Evolutionary conservation across 2,113 vertebrate species (phyloP), one percentile per base, ranked within the genome.

Genomic region (Pachyramphus minor): DNA sequence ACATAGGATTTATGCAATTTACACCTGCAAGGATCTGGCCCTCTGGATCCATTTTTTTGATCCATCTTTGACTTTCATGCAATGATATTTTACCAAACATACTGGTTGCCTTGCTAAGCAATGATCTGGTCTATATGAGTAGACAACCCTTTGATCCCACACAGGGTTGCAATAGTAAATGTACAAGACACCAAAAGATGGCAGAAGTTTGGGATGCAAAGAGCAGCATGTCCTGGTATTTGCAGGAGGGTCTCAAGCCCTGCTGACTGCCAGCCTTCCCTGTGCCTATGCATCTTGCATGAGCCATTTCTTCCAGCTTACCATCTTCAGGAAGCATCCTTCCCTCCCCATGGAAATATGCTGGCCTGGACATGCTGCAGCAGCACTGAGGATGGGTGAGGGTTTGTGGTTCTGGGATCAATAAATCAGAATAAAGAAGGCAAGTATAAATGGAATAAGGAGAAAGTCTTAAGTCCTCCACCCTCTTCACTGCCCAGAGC

Each of bases 261-360:
- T 58, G 28, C 47, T 79, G 15, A 27, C 13, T 75, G 71, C 22
- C 47, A 72, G 37, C n/a, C 22, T 68, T 72, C 66, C 47, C 44
- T 30, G 11, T 1, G 1, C 18, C 50, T 35, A 4, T 0, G 0
- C 45, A 58, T 33, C 49, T 41, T 50, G 25, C 35, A 56, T 0
- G 0, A 77, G 42, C 49, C 41, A 56, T 60, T 78, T 58, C 17
- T 79, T 83, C 30, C 35, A 81, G 27, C 24, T 91, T 88, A n/a
- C 23, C 42, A 47, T 71, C 44, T 60, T 59, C 49, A 69, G 53
- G 69, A 91, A 73, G 16, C 8, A 15, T 59, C 66, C 17, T 74
- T 35, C 45, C 64, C n/a, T 58, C 23, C 31, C 30, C 23, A 9
- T 0, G 0, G 14, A 31, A 44, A 28, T 62, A 22, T 5, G 1